Percentiles rank a stretch among this genome's conserved stretches.
These are phyloP conservation scores for Aplochiton taeniatus DNA, from an alignment of 2,797 vertebrate genomes.

Conservation along the genomic window DNA sequence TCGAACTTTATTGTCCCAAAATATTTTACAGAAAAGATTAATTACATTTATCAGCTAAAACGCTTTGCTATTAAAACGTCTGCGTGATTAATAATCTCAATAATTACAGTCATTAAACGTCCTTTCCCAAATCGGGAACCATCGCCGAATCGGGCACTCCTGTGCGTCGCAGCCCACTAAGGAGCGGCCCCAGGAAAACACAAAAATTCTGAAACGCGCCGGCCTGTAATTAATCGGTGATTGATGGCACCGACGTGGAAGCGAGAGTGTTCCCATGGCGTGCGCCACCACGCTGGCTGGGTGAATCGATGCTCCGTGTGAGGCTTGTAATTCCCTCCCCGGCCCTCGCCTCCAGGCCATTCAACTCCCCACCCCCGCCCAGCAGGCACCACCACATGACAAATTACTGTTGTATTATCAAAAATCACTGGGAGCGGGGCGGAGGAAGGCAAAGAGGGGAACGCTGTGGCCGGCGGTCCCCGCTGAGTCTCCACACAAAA, in stretches of 20 bases:
- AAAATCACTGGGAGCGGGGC: slow-evolving; percentile 55
- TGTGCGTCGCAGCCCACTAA: too few relatives aligned
- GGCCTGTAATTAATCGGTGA: slow-evolving; percentile 38
- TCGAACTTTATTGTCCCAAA: slow-evolving; percentile 1
- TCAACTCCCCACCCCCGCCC: slow-evolving; percentile 55
- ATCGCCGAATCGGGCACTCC: neutral
- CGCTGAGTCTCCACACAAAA: slow-evolving; percentile 54
- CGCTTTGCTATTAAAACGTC: slow-evolving; percentile 15
- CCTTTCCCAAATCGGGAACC: slow-evolving; percentile 14
- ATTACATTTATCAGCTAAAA: slow-evolving; percentile 13
- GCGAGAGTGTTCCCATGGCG: slow-evolving; percentile 51
- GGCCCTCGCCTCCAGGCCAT: slow-evolving; percentile 54
- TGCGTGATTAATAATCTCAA: slow-evolving; percentile 29
- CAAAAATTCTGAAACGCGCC: neutral
- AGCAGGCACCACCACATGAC: slow-evolving; percentile 59
- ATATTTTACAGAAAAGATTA: slow-evolving; percentile 7
- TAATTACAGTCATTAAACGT: slow-evolving; percentile 34
- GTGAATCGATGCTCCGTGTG: slow-evolving; percentile 64
- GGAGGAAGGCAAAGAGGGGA: slow-evolving; percentile 50
- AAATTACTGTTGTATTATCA: slow-evolving; percentile 73
- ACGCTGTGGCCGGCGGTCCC: slow-evolving; percentile 19
- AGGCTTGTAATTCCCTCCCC: slow-evolving; percentile 21
- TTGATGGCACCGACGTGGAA: slow-evolving; percentile 25
- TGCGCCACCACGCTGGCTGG: slow-evolving; percentile 42
- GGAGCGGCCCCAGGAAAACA: too few relatives aligned